phyloP scores from a whole-genome alignment of 2,888 invertebrate species.

The Cosmopolites sordidus region DNA sequence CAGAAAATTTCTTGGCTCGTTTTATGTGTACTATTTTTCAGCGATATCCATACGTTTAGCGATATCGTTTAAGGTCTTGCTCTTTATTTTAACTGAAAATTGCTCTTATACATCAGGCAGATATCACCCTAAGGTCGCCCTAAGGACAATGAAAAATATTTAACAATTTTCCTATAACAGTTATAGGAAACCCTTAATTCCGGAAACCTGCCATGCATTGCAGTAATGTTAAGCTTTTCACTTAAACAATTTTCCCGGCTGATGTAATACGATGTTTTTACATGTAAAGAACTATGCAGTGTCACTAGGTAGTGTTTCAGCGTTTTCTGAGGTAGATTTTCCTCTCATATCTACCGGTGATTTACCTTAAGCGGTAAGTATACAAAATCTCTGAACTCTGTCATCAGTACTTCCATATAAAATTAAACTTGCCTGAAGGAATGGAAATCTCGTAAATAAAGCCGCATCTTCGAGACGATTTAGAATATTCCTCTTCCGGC shows the following conservation, averaged over 20 bases:
- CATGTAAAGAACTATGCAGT: neutral
- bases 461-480: too few relatives aligned
- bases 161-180: too few relatives aligned
- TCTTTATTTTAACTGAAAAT: neutral
- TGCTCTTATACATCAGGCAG: neutral
- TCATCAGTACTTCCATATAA: neutral
- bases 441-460: too few relatives aligned
- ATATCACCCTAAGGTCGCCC: neutral
- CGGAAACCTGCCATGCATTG: too few relatives aligned
- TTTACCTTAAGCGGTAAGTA: neutral
- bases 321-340: neutral
- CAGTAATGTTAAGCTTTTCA: too few relatives aligned
- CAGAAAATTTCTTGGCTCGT: neutral
- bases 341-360: neutral
- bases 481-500: too few relatives aligned
- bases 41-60: neutral
- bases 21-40: neutral
- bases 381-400: neutral
- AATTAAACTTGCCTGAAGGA: too few relatives aligned
- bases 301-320: neutral
- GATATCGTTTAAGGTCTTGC: neutral
- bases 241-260: neutral
- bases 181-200: too few relatives aligned
- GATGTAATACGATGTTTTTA: neutral
- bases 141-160: neutral